Conservation (phyloP, 2,113 vertebrate species). For the Macroglossus sobrinus region DNA sequence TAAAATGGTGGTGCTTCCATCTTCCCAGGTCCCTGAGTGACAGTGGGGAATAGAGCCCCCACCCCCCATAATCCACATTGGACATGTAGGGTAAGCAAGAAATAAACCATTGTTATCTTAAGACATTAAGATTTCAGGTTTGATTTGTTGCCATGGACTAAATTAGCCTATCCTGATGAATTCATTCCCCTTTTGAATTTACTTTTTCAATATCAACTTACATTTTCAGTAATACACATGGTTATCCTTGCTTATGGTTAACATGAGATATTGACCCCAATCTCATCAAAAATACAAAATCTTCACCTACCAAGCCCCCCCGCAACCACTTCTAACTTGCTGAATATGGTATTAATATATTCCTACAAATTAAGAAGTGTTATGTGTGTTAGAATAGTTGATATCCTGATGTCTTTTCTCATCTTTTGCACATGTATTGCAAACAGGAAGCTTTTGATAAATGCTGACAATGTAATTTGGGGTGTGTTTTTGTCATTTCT, state of each 20-base stretch:
- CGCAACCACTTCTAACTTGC: background rate
- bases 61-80: background rate
- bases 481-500: background rate
- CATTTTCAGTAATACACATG: background rate
- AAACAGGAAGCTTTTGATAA: slow-evolving; percentile 2
- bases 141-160: background rate
- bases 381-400: background rate
- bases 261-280: background rate
- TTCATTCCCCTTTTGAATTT: background rate
- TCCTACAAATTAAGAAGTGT: background rate
- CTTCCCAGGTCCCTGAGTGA: background rate
- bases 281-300: background rate
- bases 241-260: background rate
- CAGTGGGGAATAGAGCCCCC: background rate
- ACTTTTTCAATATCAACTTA: background rate
- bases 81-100: background rate
- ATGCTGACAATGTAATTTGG: background rate
- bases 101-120: background rate
- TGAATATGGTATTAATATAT: background rate
- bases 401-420: background rate
- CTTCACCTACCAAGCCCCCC: background rate
- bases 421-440: background rate
- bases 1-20: background rate
- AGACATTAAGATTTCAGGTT: background rate
- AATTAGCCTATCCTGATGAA: background rate